phyloP scores from a whole-genome alignment of 2,888 invertebrate genomes.

The Ophioninae sp. region DNA sequence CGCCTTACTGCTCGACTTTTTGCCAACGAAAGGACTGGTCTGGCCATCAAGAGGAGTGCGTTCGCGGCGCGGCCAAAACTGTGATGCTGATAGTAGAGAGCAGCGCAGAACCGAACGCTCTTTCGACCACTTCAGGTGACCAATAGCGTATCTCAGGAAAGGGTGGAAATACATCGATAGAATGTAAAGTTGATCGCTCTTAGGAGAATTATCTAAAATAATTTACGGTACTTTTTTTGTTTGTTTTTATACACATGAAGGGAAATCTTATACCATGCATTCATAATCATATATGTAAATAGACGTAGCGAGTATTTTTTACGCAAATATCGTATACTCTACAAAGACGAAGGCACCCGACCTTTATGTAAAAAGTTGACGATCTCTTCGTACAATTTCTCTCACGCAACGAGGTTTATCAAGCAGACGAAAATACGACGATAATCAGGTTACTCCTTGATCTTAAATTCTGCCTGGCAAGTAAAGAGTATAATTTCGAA shows the following conservation, averaged over 20 bases:
- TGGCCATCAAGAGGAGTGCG: conserved; percentile 92
- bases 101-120: conserved; percentile 74
- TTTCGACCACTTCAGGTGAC: conserved; percentile 73
- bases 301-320: conserved; percentile 56
- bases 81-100: conserved; percentile 94
- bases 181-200: background rate
- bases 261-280: conserved; percentile 21
- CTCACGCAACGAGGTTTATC: no score
- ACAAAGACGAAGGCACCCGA: background rate
- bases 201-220: conserved; percentile 4
- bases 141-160: conserved; percentile 71
- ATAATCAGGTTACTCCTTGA: background rate
- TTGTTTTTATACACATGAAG: conserved; percentile 3
- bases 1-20: conserved; percentile 94
- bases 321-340: conserved; percentile 43
- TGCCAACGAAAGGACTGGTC: conserved; percentile 96
- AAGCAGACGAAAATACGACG: background rate
- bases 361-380: background rate
- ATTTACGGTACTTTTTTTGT: conserved; percentile 5
- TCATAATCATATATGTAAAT: conserved; percentile 51
- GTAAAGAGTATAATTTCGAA: background rate
- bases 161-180: background rate
- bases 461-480: background rate
- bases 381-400: no score
- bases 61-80: conserved; percentile 88